These are phyloP conservation scores for Melipona quadrifasciata DNA, from an alignment of 1,140 invertebrate genomes.

Conservation along the genomic window DNA sequence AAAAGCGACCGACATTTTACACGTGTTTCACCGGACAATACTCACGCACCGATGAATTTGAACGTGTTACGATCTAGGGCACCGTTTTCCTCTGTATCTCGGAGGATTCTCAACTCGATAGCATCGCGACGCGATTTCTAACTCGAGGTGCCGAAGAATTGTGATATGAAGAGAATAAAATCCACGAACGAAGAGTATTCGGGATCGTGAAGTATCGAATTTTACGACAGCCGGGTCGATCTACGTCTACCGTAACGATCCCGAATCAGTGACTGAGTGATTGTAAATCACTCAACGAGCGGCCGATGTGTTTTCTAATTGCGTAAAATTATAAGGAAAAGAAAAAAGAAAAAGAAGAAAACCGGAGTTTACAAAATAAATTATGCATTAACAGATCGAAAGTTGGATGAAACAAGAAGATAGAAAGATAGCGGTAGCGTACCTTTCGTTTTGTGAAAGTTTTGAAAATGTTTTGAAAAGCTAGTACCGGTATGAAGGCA, in stretches of 20 bases:
- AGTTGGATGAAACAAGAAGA: no score
- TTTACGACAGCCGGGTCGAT: background rate
- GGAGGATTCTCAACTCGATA: no score
- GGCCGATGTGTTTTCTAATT: background rate
- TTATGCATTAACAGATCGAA: no score
- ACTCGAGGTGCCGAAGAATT: conserved; percentile 6
- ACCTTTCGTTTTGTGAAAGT: background rate
- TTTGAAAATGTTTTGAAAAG: background rate
- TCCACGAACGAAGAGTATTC: background rate
- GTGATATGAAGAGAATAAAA: background rate
- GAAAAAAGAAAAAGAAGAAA: no score
- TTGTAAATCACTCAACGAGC: background rate
- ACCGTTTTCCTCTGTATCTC: no score
- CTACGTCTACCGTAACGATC: background rate
- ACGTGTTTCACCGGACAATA: background rate
- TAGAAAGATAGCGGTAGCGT: background rate
- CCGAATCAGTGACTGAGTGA: background rate
- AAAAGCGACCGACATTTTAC: background rate
- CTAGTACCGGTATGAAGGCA: background rate
- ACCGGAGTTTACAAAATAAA: background rate
- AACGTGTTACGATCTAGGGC: no score
- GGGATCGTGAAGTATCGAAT: background rate
- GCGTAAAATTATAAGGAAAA: no score
- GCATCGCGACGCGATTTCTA: background rate
- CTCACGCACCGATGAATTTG: background rate